A percentile compares a stretch with the other conserved stretches of the same genome.
Evolutionary conservation across 2,113 vertebrate species (phyloP).

Genomic region (Leptobrachium leishanense): DNA sequence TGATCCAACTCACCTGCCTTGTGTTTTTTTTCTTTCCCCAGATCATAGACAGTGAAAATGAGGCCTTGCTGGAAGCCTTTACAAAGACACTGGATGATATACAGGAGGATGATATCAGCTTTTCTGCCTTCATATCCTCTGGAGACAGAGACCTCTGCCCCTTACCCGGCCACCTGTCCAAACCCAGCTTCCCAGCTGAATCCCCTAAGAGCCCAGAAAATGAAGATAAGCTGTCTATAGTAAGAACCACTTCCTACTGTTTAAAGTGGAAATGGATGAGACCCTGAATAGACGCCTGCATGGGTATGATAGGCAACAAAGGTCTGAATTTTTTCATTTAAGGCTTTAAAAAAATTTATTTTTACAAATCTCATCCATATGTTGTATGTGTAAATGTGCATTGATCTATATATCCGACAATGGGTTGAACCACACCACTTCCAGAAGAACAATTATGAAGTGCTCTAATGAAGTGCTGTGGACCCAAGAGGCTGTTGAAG

Average conservation of each 20-base stretch:
- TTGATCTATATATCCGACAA: slow-evolving; percentile 15
- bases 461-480: no score
- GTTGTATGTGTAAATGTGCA: slow-evolving; percentile 38
- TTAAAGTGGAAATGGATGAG: slow-evolving; percentile 73
- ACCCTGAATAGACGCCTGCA: slow-evolving; percentile 74
- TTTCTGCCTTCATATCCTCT: slow-evolving; percentile 86
- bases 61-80: slow-evolving; percentile 90
- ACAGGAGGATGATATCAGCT: slow-evolving; percentile 82
- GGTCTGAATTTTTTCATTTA: slow-evolving; percentile 87
- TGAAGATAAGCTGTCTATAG: slow-evolving; percentile 92
- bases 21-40: slow-evolving; percentile 62
- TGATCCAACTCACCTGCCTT: neutral
- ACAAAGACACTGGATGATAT: slow-evolving; percentile 94
- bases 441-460: neutral
- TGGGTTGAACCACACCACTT: no score
- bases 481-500: neutral
- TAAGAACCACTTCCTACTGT: slow-evolving; percentile 81
- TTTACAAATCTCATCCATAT: slow-evolving; percentile 47
- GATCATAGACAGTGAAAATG: slow-evolving; percentile 89
- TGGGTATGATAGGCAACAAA: slow-evolving; percentile 78
- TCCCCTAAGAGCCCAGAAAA: slow-evolving; percentile 72
- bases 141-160: slow-evolving; percentile 76
- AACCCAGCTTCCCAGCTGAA: slow-evolving; percentile 62
- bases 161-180: slow-evolving; percentile 68
- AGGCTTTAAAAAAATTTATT: slow-evolving; percentile 53